Percentiles rank a stretch among this genome's conserved stretches.
phyloP scores from a whole-genome alignment of 2,113 vertebrate genomes.

The Cyprinodon brontotheroides region DNA sequence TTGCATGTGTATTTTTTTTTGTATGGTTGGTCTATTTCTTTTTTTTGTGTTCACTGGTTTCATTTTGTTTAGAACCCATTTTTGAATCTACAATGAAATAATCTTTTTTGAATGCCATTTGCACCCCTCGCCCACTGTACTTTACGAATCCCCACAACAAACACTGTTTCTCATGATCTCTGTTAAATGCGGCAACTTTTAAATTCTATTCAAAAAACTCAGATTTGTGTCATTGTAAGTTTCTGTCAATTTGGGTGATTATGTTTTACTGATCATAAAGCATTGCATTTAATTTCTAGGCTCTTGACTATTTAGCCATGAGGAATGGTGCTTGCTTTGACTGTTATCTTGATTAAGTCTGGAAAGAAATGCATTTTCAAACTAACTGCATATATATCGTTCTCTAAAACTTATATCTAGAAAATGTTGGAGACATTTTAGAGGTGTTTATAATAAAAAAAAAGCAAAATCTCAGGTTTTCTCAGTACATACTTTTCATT shows the following conservation, averaged over 20 bases:
- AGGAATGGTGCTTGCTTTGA: neutral
- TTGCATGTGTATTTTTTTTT: too few species aligned
- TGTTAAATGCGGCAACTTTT: neutral
- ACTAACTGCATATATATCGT: neutral
- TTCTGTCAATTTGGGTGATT: neutral
- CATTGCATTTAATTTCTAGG: neutral
- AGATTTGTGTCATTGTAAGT: neutral
- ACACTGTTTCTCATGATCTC: neutral
- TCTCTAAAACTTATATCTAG: neutral
- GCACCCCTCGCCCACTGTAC: too few species aligned
- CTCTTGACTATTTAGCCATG: neutral
- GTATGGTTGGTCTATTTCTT: too few species aligned
- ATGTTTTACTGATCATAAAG: neutral
- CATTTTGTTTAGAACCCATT: too few species aligned
- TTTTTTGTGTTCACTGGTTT: too few species aligned
- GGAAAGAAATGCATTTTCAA: neutral
- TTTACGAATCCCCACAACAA: too few species aligned
- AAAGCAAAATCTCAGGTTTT: neutral
- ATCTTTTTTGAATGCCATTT: too few species aligned
- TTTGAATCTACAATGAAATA: too few species aligned
- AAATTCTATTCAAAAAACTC: neutral
- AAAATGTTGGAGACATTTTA: neutral
- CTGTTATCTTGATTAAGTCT: neutral
- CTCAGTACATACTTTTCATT: neutral
- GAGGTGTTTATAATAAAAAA: neutral